A percentile compares a stretch with the other conserved stretches of the same genome.
These are phyloP conservation scores for Sorex fumeus DNA, from an alignment of 2,113 vertebrate genomes.

Conservation along the genomic window DNA sequence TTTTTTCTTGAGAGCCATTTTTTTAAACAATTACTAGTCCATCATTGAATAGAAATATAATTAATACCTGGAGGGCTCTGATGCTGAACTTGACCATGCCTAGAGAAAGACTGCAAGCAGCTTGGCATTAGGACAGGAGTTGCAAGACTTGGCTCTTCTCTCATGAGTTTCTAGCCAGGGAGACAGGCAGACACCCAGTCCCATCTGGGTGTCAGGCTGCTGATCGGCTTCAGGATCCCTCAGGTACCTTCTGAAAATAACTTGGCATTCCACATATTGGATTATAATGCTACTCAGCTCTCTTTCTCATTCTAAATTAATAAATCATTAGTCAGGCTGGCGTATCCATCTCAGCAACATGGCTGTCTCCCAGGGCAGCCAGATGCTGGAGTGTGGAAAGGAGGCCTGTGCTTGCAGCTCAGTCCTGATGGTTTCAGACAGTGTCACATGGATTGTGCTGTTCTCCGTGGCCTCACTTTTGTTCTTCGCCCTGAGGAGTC, in stretches of 20 bases:
- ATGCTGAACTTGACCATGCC: neutral
- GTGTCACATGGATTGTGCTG: neutral
- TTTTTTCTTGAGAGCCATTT: neutral
- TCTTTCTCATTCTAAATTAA: neutral
- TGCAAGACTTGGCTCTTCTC: neutral
- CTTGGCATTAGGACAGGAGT: neutral
- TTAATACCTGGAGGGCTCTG: neutral
- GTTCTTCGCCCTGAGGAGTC: neutral
- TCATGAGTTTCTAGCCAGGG: neutral
- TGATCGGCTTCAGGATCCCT: neutral
- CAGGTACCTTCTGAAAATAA: neutral
- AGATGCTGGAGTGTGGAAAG: neutral
- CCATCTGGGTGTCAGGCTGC: too few relatives aligned
- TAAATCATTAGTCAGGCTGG: neutral
- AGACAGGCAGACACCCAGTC: too few relatives aligned
- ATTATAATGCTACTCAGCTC: neutral
- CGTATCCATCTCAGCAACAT: accelerated
- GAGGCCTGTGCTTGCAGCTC: neutral
- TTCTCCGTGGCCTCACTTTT: neutral
- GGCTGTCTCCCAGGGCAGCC: neutral
- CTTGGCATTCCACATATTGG: neutral
- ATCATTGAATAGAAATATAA: neutral
- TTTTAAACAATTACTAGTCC: neutral
- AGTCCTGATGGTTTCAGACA: neutral
- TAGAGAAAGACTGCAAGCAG: neutral